phyloP scores from a whole-genome alignment of 2,113 vertebrate species.

The Triplophysa siluroides region DNA sequence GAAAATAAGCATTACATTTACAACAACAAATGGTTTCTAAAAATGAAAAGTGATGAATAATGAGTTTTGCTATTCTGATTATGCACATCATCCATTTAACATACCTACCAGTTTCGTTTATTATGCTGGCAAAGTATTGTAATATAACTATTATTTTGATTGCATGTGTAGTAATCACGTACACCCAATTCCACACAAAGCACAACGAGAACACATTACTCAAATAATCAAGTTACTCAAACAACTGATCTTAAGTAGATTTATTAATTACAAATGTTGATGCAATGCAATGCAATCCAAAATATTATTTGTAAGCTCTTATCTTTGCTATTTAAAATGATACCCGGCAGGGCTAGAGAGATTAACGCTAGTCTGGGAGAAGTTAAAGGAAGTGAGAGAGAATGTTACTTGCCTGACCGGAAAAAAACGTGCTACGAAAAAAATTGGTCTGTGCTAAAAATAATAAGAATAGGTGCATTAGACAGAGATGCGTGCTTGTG shows the following conservation, averaged over 20 bases:
- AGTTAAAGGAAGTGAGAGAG: no score
- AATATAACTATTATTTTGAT: background rate
- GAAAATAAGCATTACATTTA: background rate
- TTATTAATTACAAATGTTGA: no score
- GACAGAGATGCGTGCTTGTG: no score
- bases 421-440: no score
- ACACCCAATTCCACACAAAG: background rate
- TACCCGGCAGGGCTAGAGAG: background rate
- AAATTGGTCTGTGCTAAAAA: no score
- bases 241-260: no score
- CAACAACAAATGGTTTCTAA: background rate
- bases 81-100: background rate
- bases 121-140: background rate
- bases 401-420: no score
- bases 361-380: no score
- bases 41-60: conserved; percentile 5
- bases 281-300: no score
- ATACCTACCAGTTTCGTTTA: background rate
- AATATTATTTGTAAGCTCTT: background rate
- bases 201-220: background rate
- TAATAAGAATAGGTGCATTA: no score
- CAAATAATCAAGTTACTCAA: no score
- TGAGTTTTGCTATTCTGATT: background rate
- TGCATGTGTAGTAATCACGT: background rate
- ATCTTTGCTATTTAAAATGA: background rate